phyloP scores from a whole-genome alignment of 2,797 vertebrate species.

The Garrulus glandarius region DNA sequence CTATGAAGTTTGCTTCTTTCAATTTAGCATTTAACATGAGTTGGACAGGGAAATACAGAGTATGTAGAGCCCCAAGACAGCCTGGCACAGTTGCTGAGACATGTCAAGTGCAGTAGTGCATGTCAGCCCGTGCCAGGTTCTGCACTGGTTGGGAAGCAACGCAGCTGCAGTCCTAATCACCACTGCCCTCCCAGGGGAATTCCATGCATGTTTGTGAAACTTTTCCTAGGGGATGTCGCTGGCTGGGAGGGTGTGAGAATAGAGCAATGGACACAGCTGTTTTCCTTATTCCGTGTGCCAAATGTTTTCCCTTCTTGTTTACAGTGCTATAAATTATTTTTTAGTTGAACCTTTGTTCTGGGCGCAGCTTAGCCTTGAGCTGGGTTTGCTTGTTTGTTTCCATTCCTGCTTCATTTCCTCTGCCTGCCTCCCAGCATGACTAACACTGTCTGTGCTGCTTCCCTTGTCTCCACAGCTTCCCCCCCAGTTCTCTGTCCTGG shows the following conservation, averaged over 20 bases:
- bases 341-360: conserved; percentile 49
- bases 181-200: background rate
- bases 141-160: background rate
- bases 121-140: accelerated
- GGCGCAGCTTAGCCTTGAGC: background rate
- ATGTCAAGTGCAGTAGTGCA: background rate
- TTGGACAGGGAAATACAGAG: background rate
- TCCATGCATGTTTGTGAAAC: background rate
- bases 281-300: background rate
- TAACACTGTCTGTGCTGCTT: conserved; percentile 27
- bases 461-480: conserved; percentile 24
- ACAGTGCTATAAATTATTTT: background rate
- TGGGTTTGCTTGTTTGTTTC: conserved; percentile 60
- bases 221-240: accelerated
- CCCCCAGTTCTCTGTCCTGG: background rate
- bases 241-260: background rate
- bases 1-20: background rate
- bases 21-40: background rate
- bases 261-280: background rate
- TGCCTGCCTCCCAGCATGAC: conserved; percentile 29
- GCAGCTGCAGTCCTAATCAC: accelerated
- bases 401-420: background rate
- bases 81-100: background rate
- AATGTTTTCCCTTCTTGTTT: conserved; percentile 16
- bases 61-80: background rate